These are phyloP conservation scores for Dasypus novemcinctus DNA, from an alignment of 2,113 vertebrate species.

Conservation along the genomic window DNA sequence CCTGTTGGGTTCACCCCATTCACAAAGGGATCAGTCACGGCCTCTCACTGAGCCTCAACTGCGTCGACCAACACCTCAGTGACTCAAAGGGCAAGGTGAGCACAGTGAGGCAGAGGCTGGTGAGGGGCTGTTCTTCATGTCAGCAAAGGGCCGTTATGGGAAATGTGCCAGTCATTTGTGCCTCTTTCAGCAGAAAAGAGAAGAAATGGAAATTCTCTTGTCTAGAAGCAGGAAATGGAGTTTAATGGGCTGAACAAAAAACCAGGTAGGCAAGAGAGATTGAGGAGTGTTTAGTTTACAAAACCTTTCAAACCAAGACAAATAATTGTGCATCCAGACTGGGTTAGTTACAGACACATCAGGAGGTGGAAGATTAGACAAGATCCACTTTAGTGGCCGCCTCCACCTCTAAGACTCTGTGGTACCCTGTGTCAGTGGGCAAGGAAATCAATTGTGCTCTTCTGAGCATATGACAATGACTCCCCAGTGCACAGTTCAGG, in stretches of 20 bases:
- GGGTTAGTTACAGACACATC: neutral
- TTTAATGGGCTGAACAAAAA: neutral
- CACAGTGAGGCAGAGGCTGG: neutral
- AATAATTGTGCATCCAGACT: neutral
- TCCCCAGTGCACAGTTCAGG: neutral
- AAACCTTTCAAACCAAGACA: neutral
- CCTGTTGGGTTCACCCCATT: neutral
- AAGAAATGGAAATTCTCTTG: neutral
- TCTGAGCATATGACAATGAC: neutral
- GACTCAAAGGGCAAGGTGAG: neutral
- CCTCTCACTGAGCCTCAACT: neutral
- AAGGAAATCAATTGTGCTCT: neutral
- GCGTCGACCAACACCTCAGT: neutral
- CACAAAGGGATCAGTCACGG: neutral
- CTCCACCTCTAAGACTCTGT: neutral
- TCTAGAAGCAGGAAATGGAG: neutral
- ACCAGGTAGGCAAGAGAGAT: neutral
- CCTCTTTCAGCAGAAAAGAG: neutral
- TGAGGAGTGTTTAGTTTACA: neutral
- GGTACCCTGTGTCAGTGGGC: accelerated
- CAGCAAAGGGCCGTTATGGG: neutral
- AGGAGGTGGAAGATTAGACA: neutral
- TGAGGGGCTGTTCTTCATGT: neutral
- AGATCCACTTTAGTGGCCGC: neutral
- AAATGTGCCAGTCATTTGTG: neutral